Conservation (phyloP, 2,888 invertebrate genomes). For the Rapana venosa region DNA sequence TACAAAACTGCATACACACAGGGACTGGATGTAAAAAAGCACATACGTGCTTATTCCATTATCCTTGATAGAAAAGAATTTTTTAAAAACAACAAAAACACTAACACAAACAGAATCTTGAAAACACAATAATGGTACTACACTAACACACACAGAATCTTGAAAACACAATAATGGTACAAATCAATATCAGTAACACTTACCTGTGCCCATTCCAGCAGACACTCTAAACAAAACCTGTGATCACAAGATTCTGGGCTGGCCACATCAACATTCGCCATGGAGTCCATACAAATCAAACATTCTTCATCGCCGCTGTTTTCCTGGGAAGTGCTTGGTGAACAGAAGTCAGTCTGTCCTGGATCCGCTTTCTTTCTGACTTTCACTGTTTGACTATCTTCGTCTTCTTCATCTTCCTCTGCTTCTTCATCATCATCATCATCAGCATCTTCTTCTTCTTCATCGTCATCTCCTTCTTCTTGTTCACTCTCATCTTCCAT, state of each 20-base stretch:
- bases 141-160: too few relatives aligned
- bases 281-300: not conserved
- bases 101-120: too few relatives aligned
- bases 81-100: too few relatives aligned
- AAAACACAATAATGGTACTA: too few relatives aligned
- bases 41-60: too few relatives aligned
- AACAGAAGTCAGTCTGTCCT: not conserved
- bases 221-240: conserved; percentile 92
- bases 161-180: too few relatives aligned
- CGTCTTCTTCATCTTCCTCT: conserved; percentile 27
- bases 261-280: conserved; percentile 83
- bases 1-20: too few relatives aligned
- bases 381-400: not conserved
- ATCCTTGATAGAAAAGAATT: too few relatives aligned
- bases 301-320: not conserved
- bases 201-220: conserved; percentile 93
- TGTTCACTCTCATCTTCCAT: conserved; percentile 41
- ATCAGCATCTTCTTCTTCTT: conserved; percentile 57
- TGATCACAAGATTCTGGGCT: conserved; percentile 93
- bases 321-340: not conserved
- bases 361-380: not conserved
- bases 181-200: conserved; percentile 32
- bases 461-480: conserved; percentile 52
- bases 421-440: conserved; percentile 64
- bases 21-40: too few relatives aligned